phyloP scores from a whole-genome alignment of 2,113 vertebrate genomes.

The Catharus minimus region DNA sequence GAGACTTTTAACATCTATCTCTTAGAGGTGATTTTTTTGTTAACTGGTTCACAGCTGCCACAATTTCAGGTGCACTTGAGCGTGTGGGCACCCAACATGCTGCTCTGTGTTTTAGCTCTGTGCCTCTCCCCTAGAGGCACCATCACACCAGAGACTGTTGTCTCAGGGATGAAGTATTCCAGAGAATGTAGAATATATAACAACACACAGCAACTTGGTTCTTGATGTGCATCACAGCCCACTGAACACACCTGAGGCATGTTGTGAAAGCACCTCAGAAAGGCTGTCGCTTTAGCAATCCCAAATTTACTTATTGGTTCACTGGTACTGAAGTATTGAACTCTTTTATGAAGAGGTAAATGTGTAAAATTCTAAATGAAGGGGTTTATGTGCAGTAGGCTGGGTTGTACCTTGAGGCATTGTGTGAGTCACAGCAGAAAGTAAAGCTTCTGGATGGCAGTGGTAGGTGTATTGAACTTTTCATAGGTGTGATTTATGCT shows the following conservation, averaged over 20 bases:
- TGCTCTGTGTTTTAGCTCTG: neutral
- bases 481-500: neutral
- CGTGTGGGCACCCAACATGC: fast-evolving
- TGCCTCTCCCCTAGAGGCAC: neutral
- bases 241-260: fast-evolving
- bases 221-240: neutral
- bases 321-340: neutral
- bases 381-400: neutral
- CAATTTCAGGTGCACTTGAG: neutral
- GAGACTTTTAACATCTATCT: neutral
- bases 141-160: fast-evolving
- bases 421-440: neutral
- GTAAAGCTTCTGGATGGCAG: neutral
- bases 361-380: neutral
- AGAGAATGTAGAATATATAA: neutral
- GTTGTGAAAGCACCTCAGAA: neutral
- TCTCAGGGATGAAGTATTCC: neutral
- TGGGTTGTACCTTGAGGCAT: neutral
- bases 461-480: neutral
- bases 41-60: neutral
- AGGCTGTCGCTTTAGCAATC: neutral
- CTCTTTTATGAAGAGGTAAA: neutral
- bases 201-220: fast-evolving
- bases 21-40: neutral
- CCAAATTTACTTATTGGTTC: neutral